A percentile compares a stretch with the other conserved stretches of the same genome.
phyloP scores from a whole-genome alignment of 2,888 invertebrate species.

The Tetragonisca angustula region DNA sequence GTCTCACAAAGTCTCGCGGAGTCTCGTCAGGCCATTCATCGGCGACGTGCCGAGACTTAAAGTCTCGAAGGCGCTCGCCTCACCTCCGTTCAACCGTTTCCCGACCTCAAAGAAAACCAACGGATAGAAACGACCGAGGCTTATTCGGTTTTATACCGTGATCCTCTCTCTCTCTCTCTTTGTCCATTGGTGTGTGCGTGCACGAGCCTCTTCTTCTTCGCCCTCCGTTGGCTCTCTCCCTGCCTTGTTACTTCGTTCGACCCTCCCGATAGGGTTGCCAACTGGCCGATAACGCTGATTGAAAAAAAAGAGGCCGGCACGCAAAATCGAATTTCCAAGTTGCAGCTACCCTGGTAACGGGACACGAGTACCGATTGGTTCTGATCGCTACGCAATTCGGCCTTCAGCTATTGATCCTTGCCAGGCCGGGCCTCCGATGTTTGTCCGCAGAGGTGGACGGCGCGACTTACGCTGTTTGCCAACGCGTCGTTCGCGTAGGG shows the following conservation, averaged over 20 bases:
- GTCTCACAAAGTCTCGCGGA: conserved; percentile 81
- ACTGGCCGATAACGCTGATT: conserved; percentile 77
- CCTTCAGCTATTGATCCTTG: conserved; percentile 58
- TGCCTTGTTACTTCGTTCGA: conserved; percentile 51
- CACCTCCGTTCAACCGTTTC: conserved; percentile 50
- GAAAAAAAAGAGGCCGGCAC: conserved; percentile 70
- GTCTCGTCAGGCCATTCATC: conserved; percentile 83
- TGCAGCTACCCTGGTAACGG: conserved; percentile 49
- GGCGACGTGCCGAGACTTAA: conserved; percentile 82
- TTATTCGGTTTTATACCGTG: conserved; percentile 59
- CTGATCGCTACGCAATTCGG: conserved; percentile 56
- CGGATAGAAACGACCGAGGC: conserved; percentile 34
- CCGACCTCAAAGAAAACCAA: conserved; percentile 53
- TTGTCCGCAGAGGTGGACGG: conserved; percentile 24
- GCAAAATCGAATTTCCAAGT: conserved; percentile 74
- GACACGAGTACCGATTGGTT: conserved; percentile 62
- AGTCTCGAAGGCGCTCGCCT: conserved; percentile 62
- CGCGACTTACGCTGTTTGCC: conserved; percentile 27
- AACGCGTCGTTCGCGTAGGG: neutral
- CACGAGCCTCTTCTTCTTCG: conserved; percentile 24
- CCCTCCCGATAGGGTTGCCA: conserved; percentile 70
- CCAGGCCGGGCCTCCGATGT: conserved; percentile 25
- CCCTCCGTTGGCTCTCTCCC: neutral
- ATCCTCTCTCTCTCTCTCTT: conserved; percentile 10
- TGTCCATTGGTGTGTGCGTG: no score